phyloP scores from a whole-genome alignment of 2,888 invertebrate species.

The Hyalella azteca region DNA sequence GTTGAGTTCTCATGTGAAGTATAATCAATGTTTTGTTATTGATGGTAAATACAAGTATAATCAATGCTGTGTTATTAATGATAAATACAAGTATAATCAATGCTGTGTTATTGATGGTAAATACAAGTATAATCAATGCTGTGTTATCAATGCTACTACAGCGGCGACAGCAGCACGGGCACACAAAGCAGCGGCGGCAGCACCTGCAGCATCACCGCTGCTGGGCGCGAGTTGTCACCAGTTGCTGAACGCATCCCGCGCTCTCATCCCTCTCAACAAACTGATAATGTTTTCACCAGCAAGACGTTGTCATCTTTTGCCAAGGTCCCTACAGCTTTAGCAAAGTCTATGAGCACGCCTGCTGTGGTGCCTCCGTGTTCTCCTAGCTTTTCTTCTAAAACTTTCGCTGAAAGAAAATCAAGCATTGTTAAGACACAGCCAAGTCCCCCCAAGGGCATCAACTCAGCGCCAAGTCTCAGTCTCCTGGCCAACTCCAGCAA shows the following conservation, averaged over 20 bases:
- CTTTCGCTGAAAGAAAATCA: neutral
- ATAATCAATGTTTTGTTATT: neutral
- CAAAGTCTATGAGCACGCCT: slow-evolving; percentile 27
- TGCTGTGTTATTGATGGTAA: too few species aligned
- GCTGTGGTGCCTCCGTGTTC: neutral
- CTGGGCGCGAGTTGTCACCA: slow-evolving; percentile 64
- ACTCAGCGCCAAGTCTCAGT: slow-evolving; percentile 22
- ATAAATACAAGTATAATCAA: too few species aligned
- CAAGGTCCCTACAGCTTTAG: slow-evolving; percentile 38
- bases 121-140: neutral
- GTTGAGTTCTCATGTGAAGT: neutral
- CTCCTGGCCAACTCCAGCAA: neutral
- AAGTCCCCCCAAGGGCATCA: slow-evolving; percentile 43
- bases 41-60: too few species aligned
- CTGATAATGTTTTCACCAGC: neutral
- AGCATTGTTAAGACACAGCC: slow-evolving; percentile 52
- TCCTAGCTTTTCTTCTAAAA: neutral
- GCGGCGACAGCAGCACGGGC: slow-evolving; percentile 14
- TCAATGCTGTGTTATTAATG: too few species aligned
- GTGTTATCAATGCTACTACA: neutral
- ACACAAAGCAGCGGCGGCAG: slow-evolving; percentile 28
- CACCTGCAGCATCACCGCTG: slow-evolving; percentile 14
- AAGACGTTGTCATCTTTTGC: slow-evolving; percentile 19
- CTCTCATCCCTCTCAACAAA: slow-evolving; percentile 30
- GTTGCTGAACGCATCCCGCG: slow-evolving; percentile 62